phyloP scores from a whole-genome alignment of 2,888 invertebrate species.

The Hydraecia micacea region DNA sequence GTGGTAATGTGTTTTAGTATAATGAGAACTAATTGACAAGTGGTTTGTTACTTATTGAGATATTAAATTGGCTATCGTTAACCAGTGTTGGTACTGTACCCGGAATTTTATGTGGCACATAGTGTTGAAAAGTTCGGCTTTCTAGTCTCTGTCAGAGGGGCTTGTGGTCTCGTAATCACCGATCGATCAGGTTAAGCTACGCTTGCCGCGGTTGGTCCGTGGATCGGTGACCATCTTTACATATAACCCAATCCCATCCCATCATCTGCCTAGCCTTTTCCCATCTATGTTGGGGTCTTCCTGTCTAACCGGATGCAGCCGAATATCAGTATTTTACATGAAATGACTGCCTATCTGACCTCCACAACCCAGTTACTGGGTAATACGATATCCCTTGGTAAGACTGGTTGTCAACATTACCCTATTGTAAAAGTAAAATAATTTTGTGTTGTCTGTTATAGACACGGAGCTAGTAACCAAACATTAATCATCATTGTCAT shows the following conservation, averaged over 20 bases:
- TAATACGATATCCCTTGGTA: too few species aligned
- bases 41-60: conserved; percentile 41
- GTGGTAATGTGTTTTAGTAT: conserved; percentile 57
- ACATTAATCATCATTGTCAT: background rate
- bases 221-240: background rate
- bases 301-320: too few species aligned
- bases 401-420: too few species aligned
- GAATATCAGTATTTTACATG: too few species aligned
- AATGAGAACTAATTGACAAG: conserved; percentile 58
- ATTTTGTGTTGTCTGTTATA: background rate
- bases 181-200: background rate
- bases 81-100: background rate
- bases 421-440: too few species aligned
- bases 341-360: too few species aligned
- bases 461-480: background rate
- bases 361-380: too few species aligned
- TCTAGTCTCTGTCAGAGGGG: background rate
- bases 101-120: background rate
- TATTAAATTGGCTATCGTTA: conserved; percentile 35
- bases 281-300: too few species aligned
- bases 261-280: too few species aligned
- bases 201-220: background rate
- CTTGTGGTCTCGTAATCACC: too few species aligned
- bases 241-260: background rate
- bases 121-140: background rate